Evolutionary conservation across 2,888 invertebrate species (phyloP).

Genomic region (Rutpela maculata): DNA sequence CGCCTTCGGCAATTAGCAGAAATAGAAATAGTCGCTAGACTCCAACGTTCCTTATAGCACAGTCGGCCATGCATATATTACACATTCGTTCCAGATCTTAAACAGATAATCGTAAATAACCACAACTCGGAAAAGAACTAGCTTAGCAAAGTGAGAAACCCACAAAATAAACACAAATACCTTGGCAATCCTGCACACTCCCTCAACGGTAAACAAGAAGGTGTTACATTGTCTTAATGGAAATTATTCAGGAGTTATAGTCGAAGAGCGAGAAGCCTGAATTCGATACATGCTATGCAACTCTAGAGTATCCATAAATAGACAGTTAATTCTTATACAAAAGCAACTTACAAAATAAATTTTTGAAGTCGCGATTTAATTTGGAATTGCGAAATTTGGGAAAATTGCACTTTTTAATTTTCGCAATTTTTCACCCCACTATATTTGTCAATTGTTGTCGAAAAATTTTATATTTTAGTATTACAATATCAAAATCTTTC

Average conservation of each 20-base stretch:
- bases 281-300: too few species aligned
- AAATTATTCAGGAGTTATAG: background rate
- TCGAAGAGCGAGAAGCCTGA: too few species aligned
- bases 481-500: too few species aligned
- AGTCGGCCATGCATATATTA: slow-evolving; percentile 54
- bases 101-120: slow-evolving; percentile 45
- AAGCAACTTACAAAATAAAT: too few species aligned
- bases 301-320: too few species aligned
- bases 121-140: slow-evolving; percentile 24
- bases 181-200: background rate
- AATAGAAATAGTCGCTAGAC: slow-evolving; percentile 71
- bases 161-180: slow-evolving; percentile 15
- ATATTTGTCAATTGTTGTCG: too few species aligned
- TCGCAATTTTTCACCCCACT: too few species aligned
- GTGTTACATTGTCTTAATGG: slow-evolving; percentile 1
- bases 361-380: too few species aligned
- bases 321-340: too few species aligned
- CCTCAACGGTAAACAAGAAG: background rate
- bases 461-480: too few species aligned
- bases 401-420: too few species aligned
- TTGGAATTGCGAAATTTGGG: too few species aligned
- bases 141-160: background rate
- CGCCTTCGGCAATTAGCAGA: slow-evolving; percentile 74
- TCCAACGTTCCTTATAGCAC: slow-evolving; percentile 55
- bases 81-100: slow-evolving; percentile 49